Evolutionary conservation across 2,797 vertebrate genomes (phyloP).

Genomic region (Epinephelus coioides): DNA sequence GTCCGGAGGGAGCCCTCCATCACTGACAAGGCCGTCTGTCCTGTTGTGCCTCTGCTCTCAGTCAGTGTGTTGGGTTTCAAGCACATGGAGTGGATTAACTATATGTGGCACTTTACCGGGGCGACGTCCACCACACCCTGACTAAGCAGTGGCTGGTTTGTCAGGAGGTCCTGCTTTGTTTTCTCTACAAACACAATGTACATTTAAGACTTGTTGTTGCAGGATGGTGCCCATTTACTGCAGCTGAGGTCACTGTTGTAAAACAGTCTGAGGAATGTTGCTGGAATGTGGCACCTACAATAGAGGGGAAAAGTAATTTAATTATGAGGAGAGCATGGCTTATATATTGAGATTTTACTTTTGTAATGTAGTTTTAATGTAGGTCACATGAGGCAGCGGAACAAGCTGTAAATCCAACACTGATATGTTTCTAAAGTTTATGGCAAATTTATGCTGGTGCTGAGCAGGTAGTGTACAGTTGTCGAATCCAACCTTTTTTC

Average conservation of each 20-base stretch:
- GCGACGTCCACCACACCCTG: conserved; percentile 63
- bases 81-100: conserved; percentile 84
- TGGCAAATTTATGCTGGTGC: background rate
- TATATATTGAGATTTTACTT: background rate
- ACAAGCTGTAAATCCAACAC: background rate
- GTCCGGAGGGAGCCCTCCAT: conserved; percentile 76
- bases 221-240: conserved; percentile 71
- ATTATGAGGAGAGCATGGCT: background rate
- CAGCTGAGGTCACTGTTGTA: conserved; percentile 61
- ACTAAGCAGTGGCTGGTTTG: conserved; percentile 43
- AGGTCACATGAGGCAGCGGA: background rate
- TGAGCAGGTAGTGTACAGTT: background rate
- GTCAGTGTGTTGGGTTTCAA: conserved; percentile 76
- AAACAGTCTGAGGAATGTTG: conserved; percentile 76
- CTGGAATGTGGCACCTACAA: conserved; percentile 62
- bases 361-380: background rate
- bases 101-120: conserved; percentile 59
- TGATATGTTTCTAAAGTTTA: background rate
- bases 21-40: conserved; percentile 62
- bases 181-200: conserved; percentile 81
- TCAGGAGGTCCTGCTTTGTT: conserved; percentile 77
- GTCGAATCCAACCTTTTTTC: background rate
- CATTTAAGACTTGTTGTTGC: conserved; percentile 80
- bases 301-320: conserved; percentile 17
- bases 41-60: conserved; percentile 49